Conservation (phyloP, 2,888 invertebrate genomes). For the Lasius fuliginosus region DNA sequence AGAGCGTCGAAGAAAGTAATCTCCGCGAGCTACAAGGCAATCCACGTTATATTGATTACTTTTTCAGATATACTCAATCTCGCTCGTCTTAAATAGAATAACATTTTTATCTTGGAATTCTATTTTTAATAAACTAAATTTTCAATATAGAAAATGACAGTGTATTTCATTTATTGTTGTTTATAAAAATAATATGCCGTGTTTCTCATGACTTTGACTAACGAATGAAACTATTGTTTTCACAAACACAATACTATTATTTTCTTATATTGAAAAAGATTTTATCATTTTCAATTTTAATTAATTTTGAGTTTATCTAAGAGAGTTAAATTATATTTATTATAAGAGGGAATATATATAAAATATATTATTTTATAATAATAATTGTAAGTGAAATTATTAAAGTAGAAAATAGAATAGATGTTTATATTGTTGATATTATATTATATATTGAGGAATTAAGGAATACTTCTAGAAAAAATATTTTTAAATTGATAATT, state of each 20-base stretch:
- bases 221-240: background rate
- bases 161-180: background rate
- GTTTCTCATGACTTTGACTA: background rate
- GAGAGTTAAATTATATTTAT: too few species aligned
- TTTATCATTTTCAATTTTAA: too few species aligned
- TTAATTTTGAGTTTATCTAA: too few species aligned
- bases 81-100: background rate
- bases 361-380: too few species aligned
- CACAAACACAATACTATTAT: background rate
- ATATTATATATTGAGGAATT: too few species aligned
- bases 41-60: background rate
- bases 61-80: background rate
- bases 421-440: too few species aligned
- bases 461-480: too few species aligned
- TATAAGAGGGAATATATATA: too few species aligned
- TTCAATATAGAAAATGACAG: background rate
- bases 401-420: too few species aligned
- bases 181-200: background rate
- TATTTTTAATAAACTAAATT: background rate
- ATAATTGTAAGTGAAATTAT: too few species aligned
- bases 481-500: too few species aligned
- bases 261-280: background rate
- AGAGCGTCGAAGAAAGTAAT: conserved; percentile 15
- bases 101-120: background rate
- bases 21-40: background rate